These are phyloP conservation scores for Thamnaconus septentrionalis DNA, from an alignment of 2,113 vertebrate genomes.

Conservation along the genomic window DNA sequence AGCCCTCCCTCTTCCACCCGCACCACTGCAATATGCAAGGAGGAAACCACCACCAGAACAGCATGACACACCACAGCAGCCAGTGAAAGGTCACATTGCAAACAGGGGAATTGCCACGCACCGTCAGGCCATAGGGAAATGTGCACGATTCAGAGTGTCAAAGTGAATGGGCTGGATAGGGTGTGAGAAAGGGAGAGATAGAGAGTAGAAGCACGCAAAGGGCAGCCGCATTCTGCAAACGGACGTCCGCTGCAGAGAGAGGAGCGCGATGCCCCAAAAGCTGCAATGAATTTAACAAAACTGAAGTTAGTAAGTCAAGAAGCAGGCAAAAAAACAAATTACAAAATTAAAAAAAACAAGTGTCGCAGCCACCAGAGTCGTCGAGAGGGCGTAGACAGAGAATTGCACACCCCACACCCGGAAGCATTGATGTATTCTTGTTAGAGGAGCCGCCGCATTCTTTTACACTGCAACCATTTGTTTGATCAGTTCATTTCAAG, in stretches of 20 bases:
- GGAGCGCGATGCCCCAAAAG: constrained; percentile 42
- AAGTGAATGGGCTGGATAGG: constrained; percentile 43
- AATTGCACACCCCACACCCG: constrained; percentile 58
- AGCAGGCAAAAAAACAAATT: constrained; percentile 8
- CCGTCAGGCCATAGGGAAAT: constrained; percentile 31
- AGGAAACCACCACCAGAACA: constrained; percentile 79
- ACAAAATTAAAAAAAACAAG: too few relatives aligned
- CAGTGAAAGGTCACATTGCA: constrained; percentile 56
- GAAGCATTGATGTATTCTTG: constrained; percentile 47
- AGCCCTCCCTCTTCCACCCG: constrained; percentile 48
- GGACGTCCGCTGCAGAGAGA: constrained; percentile 23
- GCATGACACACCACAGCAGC: constrained; percentile 98
- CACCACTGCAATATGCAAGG: constrained; percentile 53
- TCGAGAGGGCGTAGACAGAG: constrained; percentile 46
- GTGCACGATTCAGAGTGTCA: constrained; percentile 37
- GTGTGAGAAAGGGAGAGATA: constrained; percentile 47
- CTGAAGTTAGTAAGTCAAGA: constrained; percentile 47
- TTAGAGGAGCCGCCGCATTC: constrained; percentile 50
- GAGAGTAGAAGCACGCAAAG: constrained; percentile 35
- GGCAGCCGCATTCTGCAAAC: constrained; percentile 54
- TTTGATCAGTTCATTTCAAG: constrained; percentile 16
- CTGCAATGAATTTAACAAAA: constrained; percentile 44
- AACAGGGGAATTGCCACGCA: constrained; percentile 44
- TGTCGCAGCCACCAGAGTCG: constrained; percentile 61
- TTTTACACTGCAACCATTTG: constrained; percentile 21